Evolutionary conservation across 2,888 invertebrate species (phyloP).

Genomic region (Caenorhabditis zanzibari): DNA sequence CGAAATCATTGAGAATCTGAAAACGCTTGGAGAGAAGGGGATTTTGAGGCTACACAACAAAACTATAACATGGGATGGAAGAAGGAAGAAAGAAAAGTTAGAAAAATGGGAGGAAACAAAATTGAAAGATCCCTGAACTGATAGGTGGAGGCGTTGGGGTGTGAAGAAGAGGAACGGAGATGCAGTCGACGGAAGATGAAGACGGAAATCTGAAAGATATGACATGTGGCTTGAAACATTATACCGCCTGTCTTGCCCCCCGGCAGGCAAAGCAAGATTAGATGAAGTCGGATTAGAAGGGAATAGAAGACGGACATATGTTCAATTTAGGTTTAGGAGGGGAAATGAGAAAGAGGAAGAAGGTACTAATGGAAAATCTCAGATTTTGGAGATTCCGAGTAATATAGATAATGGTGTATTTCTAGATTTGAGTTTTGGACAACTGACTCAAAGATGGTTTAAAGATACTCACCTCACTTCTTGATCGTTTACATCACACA

Average conservation of each 20-base stretch:
- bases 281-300: conserved; percentile 42
- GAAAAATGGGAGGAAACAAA: conserved; percentile 6
- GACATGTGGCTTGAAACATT: conserved; percentile 52
- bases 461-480: conserved; percentile 20
- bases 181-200: not conserved
- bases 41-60: conserved; percentile 28
- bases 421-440: not conserved
- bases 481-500: conserved; percentile 42
- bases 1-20: conserved; percentile 63
- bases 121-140: conserved; percentile 60
- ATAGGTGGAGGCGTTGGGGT: conserved; percentile 25
- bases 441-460: not conserved
- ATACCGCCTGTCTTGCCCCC: conserved; percentile 37
- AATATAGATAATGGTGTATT: not conserved
- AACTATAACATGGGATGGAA: conserved; percentile 25
- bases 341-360: conserved; percentile 8
- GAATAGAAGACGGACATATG: conserved; percentile 22
- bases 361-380: conserved; percentile 46
- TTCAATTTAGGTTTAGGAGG: conserved; percentile 34
- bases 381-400: conserved; percentile 13
- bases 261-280: conserved; percentile 28
- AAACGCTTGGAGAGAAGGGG: conserved; percentile 38
- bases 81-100: conserved; percentile 1
- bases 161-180: not conserved
- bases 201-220: conserved; percentile 50